Conservation (phyloP, 2,113 vertebrate genomes). For the Neodontobutis hainanensis region DNA sequence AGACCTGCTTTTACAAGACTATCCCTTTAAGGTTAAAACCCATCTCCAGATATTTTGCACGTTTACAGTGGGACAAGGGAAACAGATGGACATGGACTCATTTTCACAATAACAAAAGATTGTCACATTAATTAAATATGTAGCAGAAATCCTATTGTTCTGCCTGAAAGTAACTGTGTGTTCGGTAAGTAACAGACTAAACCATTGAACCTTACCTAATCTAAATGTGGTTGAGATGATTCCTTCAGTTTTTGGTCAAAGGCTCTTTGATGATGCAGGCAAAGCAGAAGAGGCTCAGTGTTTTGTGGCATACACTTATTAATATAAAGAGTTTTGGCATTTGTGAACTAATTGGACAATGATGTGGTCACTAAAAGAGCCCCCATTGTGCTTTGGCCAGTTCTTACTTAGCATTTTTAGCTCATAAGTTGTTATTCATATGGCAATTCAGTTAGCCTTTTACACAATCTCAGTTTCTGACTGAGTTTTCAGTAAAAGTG, state of each 20-base stretch:
- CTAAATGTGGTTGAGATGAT: constrained; percentile 47
- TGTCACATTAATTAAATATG: constrained; percentile 67
- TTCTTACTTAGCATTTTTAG: too few relatives aligned
- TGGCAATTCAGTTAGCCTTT: too few relatives aligned
- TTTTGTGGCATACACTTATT: constrained; percentile 13
- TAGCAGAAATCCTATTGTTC: constrained; percentile 35
- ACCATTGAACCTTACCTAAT: constrained; percentile 29
- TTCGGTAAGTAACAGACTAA: constrained; percentile 14
- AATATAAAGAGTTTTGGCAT: constrained; percentile 20
- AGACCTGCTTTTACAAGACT: not conserved
- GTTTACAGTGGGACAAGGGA: constrained; percentile 11
- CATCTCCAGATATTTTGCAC: constrained; percentile 22
- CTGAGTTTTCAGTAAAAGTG: too few relatives aligned
- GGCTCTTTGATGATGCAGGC: constrained; percentile 65
- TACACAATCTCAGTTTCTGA: too few relatives aligned
- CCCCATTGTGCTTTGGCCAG: not conserved
- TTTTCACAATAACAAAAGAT: constrained; percentile 58
- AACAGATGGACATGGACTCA: constrained; percentile 20
- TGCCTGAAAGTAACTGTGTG: constrained; percentile 26
- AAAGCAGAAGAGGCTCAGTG: constrained; percentile 35
- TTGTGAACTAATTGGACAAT: constrained; percentile 7
- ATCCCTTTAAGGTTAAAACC: constrained; percentile 30
- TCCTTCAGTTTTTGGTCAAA: constrained; percentile 72
- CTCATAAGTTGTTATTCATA: too few relatives aligned
- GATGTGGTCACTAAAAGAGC: constrained; percentile 12